Conservation (phyloP, 1,140 invertebrate genomes). For the Temnothorax curvispinosus region DNA sequence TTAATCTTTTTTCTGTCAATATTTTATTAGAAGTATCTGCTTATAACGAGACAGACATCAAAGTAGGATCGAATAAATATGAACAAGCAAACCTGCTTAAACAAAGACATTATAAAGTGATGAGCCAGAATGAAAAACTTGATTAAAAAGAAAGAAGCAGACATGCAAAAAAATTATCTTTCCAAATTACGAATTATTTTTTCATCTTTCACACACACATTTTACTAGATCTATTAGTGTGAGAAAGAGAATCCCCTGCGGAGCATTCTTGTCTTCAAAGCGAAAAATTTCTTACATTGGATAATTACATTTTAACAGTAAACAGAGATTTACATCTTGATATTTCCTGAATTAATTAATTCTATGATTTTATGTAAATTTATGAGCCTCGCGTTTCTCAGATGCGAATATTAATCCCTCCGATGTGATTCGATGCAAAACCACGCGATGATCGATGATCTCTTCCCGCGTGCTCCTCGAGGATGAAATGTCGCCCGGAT, state of each 20-base stretch:
- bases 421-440: not conserved
- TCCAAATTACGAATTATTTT: not conserved
- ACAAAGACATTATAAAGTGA: not conserved
- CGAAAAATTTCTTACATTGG: not conserved
- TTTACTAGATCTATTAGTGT: not conserved
- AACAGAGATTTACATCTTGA: constrained; percentile 2
- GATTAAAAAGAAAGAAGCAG: not conserved
- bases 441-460: not conserved
- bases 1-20: not conserved
- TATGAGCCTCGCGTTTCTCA: constrained; percentile 1
- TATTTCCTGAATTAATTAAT: not conserved
- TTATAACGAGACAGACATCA: not conserved
- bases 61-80: not conserved
- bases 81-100: not conserved
- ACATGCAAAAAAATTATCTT: not conserved
- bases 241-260: not conserved
- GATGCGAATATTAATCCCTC: not conserved
- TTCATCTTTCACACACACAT: not conserved
- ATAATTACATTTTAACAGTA: not conserved
- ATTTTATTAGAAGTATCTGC: not conserved
- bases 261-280: not conserved
- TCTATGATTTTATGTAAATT: not conserved
- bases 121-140: not conserved
- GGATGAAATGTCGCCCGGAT: constrained; percentile 56
- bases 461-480: not conserved